Conservation (phyloP, 1,140 invertebrate species). For the Drosophila miranda region DNA sequence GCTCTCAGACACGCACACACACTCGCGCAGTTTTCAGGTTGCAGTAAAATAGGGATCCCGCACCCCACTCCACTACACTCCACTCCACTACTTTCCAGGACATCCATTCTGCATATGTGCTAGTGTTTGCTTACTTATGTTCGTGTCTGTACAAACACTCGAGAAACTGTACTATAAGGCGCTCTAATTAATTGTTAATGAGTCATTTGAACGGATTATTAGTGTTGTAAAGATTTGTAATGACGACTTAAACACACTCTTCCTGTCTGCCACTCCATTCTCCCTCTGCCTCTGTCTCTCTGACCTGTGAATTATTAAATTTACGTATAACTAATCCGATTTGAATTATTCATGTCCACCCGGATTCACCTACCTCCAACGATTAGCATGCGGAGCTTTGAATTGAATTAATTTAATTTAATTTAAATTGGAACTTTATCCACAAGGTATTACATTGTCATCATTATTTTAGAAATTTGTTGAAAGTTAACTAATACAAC, state of each 20-base stretch:
- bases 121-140: slow-evolving; percentile 21
- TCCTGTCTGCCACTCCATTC: not conserved
- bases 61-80: too few species aligned
- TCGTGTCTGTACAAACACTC: slow-evolving; percentile 36
- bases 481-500: too few species aligned
- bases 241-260: slow-evolving; percentile 66
- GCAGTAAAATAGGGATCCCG: slow-evolving; percentile 16
- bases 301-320: slow-evolving; percentile 40
- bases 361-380: slow-evolving; percentile 7
- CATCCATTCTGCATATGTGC: slow-evolving; percentile 59
- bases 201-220: slow-evolving; percentile 77
- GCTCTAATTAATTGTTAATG: slow-evolving; percentile 77
- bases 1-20: not conserved
- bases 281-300: not conserved
- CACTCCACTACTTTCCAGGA: slow-evolving; percentile 15
- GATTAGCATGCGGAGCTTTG: slow-evolving; percentile 13
- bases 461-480: too few species aligned
- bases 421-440: too few species aligned
- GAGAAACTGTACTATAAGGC: slow-evolving; percentile 40
- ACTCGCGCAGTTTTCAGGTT: slow-evolving; percentile 16
- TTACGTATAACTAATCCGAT: slow-evolving; percentile 34
- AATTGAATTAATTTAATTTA: slow-evolving; percentile 3
- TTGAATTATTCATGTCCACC: slow-evolving; percentile 28
- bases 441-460: too few species aligned
- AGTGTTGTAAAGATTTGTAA: slow-evolving; percentile 75